Base-by-base conservation (phyloP, 1,140 invertebrate genomes). In the Drosophila bocki region DNA sequence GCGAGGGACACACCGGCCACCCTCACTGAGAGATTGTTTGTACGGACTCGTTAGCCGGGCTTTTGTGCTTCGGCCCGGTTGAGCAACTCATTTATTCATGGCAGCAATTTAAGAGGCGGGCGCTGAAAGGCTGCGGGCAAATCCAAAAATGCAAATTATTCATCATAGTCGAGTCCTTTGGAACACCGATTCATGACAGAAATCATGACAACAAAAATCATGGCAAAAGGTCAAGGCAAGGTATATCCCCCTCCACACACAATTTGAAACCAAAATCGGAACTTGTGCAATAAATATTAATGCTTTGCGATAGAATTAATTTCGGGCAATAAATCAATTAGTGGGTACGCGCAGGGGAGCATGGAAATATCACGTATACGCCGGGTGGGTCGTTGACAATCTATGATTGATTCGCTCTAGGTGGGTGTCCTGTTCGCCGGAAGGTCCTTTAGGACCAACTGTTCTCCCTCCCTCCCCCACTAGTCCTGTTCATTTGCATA, bases 291-390 rank as follows among this genome's bases (percentile, higher is more conserved):
- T 77, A 68, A 78, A 77, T 78, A 77, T 77, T 59, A 57, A 77
- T 68, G 54, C 26, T 22, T 22, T 42, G 42, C 35, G 33, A 60
- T 50, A 53, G 53, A 76, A 82, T 75, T 86, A 82, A 71, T 82
- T 86, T 86, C 54, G 33, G 63, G 75, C 65, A 58, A 86, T 86
- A 86, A 86, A 87, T 86, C 83, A 87, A 86, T 87, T 75, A 83
- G 77, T 32, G 54, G 37, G 29, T 33, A 51, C 62, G 51, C 51
- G 51, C 51, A 57, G 60, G 54, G 61, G 37, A 47, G 72, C 29
- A 37, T 44, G 54, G 33, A 35, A 67, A 87, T 70, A 80, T 74
- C 62, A 77, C 71, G 71, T 54, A 87, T 87, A 82, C 82, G 78
- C 53, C 57, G 42, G 53, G 32, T 15, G 61, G 64, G 77, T 61